Base-by-base conservation (phyloP, 2,888 invertebrate genomes). In the Cactoblastis cactorum region DNA sequence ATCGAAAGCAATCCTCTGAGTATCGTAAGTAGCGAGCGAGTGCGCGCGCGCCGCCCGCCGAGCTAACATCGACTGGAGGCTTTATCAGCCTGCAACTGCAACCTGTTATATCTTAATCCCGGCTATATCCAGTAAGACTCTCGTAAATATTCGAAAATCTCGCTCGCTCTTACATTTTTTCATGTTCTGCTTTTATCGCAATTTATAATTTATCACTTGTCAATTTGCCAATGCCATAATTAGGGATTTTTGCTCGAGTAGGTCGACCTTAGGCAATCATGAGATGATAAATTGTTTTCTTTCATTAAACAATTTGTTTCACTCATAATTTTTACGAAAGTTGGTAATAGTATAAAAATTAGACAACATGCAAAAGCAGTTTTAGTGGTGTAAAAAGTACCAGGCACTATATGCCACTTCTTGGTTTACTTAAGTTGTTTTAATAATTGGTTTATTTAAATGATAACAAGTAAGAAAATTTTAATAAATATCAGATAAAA, bases 1-100 rank as follows among this genome's bases (percentile, higher is more conserved):
- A 57, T 61, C 47, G 52, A 52, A 55, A 51, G 59, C 56, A 62
- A 62, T 69, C 59, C 62, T 52, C 55, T 49, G 54, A 45, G 49
- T 54, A 45, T 53, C 54, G 61, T 55, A 19, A 34, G 58, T 56
- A 58, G 59, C 54, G 59, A 61, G 62, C 61, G 62, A 57, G 54
- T 77, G 88, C 86, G 83, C 82, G 78, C 87, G 87, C 87, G 83
- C 78, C 68, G 76, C 65, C 71, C 63, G 81, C 80, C 80, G 80
- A 73, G 67, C 77, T 61, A 76, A 76, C 73, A 69, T 74, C 79
- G 77, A 88, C 88, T 88, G 87, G 78, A 86, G 84, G 86, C 80
- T 83, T 72, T 78, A 80, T 79, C 73, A 77, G 62, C 61, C 71
- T 80, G 80, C 80, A 81, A 74, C 75, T 78, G 77, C 78, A 84